Base-by-base conservation (phyloP, 2,888 invertebrate species). In the Drosophila gaucha region DNA sequence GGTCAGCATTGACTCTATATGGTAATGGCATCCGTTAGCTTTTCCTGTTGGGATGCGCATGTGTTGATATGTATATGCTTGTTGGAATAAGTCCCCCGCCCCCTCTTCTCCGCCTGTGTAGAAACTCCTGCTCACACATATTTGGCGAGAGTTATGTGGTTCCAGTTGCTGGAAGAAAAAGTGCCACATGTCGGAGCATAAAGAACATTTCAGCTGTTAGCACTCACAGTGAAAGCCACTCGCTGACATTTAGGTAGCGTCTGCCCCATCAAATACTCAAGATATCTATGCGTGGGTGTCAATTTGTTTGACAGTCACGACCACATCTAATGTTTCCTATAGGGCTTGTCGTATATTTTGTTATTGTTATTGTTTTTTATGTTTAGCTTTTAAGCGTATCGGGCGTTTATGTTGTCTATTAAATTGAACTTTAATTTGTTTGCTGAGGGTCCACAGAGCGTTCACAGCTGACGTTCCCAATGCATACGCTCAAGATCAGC, bases 1-100 rank as follows among this genome's bases (percentile, higher is more conserved):
- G 86, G 87, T 86, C 86, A 86, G 74, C 86, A 65, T 63, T 56
- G 70, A 57, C 86, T 79, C 66, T 80, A 78, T 86, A 87, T 88
- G 88, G 86, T 72, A 83, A 78, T 87, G 83, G 86, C 72, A 83
- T 85, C 88, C 89, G 86, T 88, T 86, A 87, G 85, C 67, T 85
- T 84, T 85, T 87, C 80, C 84, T 83, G 87, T 85, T 78, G 86
- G 72, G 84, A 83, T 84, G 80, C 67, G 63, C 70, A 70, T 78
- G 73, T 78, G 74, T 79, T 71, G 82, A 78, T 78, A 75, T 55
- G 58, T 60, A 62, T 74, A 56, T 63, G 58, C 38, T 26, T 18
- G 20, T 18, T 30, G 28, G 28, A 43, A 26, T 26, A 26, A n/a
- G n/a, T n/a, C 46, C 30, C 46, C 43, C 39, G 36, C 14, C 51